Base-by-base conservation (phyloP, 2,797 vertebrate genomes). In the Salarias fasciatus region DNA sequence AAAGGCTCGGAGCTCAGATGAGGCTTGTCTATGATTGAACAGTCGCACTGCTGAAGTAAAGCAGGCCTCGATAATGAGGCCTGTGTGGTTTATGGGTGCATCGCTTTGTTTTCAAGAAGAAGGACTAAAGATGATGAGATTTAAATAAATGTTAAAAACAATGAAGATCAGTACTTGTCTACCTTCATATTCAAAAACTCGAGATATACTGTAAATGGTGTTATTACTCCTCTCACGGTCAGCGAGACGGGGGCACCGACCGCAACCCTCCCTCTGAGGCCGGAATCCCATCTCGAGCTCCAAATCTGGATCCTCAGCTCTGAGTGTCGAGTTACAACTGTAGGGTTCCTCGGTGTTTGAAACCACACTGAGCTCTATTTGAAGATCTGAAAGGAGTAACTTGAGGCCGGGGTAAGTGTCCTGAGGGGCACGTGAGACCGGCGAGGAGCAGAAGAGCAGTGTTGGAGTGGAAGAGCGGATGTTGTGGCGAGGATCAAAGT, bases 401-500 rank as follows among this genome's bases (percentile, higher is more conserved):
- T 53, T 11, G 65, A 89, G 61, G 65, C 71, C 30, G 0, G 69
- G 36, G 50, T 64, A 51, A 70, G 74, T 53, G 53, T 79, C 72
- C 76, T 55, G 57, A 28, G 54, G 74, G 76, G 70, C 51, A 77
- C 38, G 56, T 63, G 68, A 84, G 70, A 67, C 24, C 58, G 75
- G 64, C 0, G 55, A 80, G 69, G 5, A 60, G 74, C 69, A 62
- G 72, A 79, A 53, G 64, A 47, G 66, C 38, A 51, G 66, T 3
- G 47, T 35, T 58, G 72, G 67, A 81, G 70, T 45, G 53, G 66
- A 57, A 31, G 67, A 80, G 75, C 47, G 79, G 85, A 91, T 88
- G 88, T 75, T 79, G 80, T 83, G 80, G 74, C 69, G 69, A 69
- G 74, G 83, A 89, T 88, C 83, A 88, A 88, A 89, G 84, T 89